A percentile compares a stretch with the other conserved stretches of the same genome.
phyloP scores from a whole-genome alignment of 2,113 vertebrate genomes.

The Acanthochromis polyacanthus region DNA sequence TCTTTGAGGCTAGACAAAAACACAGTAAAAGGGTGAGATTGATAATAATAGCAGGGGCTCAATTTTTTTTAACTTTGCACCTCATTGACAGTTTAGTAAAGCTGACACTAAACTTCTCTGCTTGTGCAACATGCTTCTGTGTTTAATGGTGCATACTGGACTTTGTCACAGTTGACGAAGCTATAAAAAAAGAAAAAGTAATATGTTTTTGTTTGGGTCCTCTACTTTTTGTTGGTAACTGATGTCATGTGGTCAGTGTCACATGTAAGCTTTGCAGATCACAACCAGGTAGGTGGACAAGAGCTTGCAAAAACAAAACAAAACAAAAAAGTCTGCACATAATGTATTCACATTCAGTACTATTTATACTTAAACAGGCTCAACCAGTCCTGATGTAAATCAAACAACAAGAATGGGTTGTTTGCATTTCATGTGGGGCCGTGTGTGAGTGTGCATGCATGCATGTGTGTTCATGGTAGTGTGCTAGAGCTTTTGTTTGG shows the following conservation, averaged over 20 bases:
- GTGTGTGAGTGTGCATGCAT: constrained; percentile 8
- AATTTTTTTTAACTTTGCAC: constrained; percentile 56
- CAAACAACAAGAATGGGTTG: constrained; percentile 44
- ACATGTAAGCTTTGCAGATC: constrained; percentile 65
- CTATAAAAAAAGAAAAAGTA: constrained; percentile 27
- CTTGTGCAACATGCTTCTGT: constrained; percentile 52
- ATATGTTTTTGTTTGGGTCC: constrained; percentile 64
- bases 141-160: constrained; percentile 57
- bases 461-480: constrained; percentile 33
- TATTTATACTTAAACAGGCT: constrained; percentile 56
- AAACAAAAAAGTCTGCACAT: constrained; percentile 17
- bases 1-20: constrained; percentile 43
- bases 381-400: constrained; percentile 47
- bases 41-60: constrained; percentile 49
- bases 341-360: constrained; percentile 49
- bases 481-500: constrained; percentile 55
- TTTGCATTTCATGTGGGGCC: constrained; percentile 50
- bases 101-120: constrained; percentile 42
- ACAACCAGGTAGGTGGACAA: constrained; percentile 43
- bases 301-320: constrained; percentile 32
- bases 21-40: constrained; percentile 47
- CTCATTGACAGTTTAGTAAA: constrained; percentile 52
- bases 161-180: constrained; percentile 63
- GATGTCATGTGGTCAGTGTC: constrained; percentile 75
- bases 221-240: constrained; percentile 61